These are phyloP conservation scores for Cyphomyrus plagiostoma DNA, from an alignment of 2,113 vertebrate genomes.

Conservation along the genomic window DNA sequence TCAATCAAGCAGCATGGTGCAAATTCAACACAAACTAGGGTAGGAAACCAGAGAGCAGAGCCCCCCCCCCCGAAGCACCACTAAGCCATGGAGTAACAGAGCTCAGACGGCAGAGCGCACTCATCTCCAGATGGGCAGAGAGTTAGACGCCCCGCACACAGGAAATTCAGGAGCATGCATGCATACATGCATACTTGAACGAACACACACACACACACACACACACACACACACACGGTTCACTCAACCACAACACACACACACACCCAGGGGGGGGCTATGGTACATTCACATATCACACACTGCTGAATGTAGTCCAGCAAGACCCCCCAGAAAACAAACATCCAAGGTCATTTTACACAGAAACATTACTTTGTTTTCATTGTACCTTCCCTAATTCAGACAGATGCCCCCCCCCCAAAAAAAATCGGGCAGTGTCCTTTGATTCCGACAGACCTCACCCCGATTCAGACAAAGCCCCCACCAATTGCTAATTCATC, in stretches of 20 bases:
- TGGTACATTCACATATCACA: background rate
- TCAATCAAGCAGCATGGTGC: slow-evolving; percentile 28
- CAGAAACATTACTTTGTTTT: slow-evolving; percentile 10
- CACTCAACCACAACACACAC: too few species aligned
- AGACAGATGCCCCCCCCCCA: background rate
- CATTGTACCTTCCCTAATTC: background rate
- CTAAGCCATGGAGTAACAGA: slow-evolving; percentile 46
- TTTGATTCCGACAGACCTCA: background rate
- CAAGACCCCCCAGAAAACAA: background rate
- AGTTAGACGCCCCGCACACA: background rate
- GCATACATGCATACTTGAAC: background rate
- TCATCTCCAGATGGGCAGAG: slow-evolving; percentile 29
- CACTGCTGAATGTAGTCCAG: background rate
- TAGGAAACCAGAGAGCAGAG: background rate
- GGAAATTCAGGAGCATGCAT: background rate
- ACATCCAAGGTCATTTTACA: slow-evolving; percentile 29
- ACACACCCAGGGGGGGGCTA: too few species aligned
- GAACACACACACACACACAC: background rate
- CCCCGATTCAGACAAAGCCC: background rate
- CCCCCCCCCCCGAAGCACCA: background rate
- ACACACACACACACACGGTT: background rate
- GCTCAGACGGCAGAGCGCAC: slow-evolving; percentile 48
- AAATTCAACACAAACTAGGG: background rate
- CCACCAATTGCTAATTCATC: background rate
- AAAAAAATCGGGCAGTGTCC: background rate